Percentiles rank a stretch among this genome's conserved stretches.
These are phyloP conservation scores for Eolophus roseicapilla DNA, from an alignment of 2,113 vertebrate species.

Conservation along the genomic window DNA sequence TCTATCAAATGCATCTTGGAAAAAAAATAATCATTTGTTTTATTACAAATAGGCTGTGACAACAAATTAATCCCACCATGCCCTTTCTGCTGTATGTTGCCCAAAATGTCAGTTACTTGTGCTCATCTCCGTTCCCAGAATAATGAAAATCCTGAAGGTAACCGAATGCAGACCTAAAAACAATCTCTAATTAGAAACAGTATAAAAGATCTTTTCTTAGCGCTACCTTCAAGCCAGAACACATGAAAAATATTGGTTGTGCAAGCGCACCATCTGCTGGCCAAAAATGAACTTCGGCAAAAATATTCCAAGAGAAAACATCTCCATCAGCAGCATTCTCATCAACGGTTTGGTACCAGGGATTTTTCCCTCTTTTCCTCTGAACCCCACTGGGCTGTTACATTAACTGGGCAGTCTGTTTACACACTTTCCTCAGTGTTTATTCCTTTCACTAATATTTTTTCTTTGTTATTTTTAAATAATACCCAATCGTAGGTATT, in stretches of 20 bases:
- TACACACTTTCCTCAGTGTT: neutral
- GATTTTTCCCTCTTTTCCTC: neutral
- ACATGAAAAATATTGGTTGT: constrained; percentile 1
- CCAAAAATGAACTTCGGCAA: neutral
- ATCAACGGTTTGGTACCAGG: neutral
- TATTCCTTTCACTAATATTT: neutral
- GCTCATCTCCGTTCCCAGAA: neutral
- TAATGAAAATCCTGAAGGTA: neutral
- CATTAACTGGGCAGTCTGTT: neutral
- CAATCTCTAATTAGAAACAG: neutral
- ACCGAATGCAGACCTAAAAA: neutral
- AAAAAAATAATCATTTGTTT: neutral
- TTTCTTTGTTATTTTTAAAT: neutral
- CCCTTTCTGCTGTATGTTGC: neutral
- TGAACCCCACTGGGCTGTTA: neutral
- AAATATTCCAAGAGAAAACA: neutral
- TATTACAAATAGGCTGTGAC: neutral
- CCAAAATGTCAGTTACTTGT: neutral
- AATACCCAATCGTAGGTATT: neutral
- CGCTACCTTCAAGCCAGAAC: fast-evolving
- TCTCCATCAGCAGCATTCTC: neutral
- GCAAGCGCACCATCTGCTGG: constrained; percentile 72
- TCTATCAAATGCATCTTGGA: neutral
- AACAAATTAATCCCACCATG: neutral
- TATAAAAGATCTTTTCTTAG: neutral